Evolutionary conservation across 1,140 invertebrate genomes (phyloP).

Genomic region (Apocrypta bakeri): DNA sequence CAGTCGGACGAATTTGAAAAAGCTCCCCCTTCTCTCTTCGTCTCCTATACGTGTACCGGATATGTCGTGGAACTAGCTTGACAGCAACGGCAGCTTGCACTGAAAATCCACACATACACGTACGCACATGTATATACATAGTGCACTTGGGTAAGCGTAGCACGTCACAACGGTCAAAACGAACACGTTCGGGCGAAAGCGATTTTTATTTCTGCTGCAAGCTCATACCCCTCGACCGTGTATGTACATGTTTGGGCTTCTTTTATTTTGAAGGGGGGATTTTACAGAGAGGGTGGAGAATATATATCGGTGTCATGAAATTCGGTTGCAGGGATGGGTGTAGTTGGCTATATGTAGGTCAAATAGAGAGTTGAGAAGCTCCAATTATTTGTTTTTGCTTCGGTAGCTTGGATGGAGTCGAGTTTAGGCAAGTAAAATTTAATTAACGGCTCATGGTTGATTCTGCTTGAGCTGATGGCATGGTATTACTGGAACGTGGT

Average conservation of each 20-base stretch:
- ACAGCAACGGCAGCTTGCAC: neutral
- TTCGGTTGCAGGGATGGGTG: neutral
- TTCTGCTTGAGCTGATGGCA: neutral
- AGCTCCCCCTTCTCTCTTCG: no score
- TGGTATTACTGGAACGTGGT: no score
- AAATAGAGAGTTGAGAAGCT: neutral
- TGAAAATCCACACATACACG: neutral
- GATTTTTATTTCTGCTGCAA: neutral
- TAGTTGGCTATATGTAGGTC: neutral
- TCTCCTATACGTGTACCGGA: slow-evolving; percentile 21
- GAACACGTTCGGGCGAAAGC: neutral
- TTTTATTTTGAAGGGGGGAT: neutral
- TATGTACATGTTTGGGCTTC: neutral
- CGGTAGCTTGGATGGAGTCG: neutral
- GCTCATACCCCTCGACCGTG: neutral
- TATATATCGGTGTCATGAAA: slow-evolving; percentile 2
- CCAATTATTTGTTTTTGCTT: neutral
- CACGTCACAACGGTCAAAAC: slow-evolving; percentile 31
- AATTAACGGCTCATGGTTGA: neutral
- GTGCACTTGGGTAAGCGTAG: slow-evolving; percentile 8
- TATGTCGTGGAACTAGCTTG: neutral
- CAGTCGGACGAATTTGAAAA: slow-evolving; percentile 18
- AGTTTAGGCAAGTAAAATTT: neutral
- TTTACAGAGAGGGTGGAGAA: no score
- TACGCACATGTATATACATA: neutral